Base-by-base conservation (phyloP, 2,797 vertebrate genomes). In the Lacerta agilis region DNA sequence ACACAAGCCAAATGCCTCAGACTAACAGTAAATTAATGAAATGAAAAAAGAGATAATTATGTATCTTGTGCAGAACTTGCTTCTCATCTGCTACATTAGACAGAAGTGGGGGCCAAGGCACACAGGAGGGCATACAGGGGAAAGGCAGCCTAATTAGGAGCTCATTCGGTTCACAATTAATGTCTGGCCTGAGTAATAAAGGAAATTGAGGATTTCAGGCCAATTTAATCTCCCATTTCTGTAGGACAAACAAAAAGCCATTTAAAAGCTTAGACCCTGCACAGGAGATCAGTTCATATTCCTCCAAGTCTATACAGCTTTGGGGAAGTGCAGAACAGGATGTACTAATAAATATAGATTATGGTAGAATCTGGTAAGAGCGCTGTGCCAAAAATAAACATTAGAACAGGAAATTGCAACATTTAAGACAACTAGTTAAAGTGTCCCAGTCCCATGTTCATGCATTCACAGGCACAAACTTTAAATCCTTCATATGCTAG, bases 141-240 rank as follows among this genome's bases (percentile, higher is more conserved):
- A 73, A 0, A 41, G 85, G 41, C 2, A 86, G 36, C 11, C 69
- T 71, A 83, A 29, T 43, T 83, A 66, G 89, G 93, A 64, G 55
- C 89, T 87, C 88, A 90, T 64, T 64, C 75, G 78, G 61, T 49
- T 85, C 67, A 79, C 87, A 91, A 58, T 89, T 81, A 88, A 67
- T 45, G 55, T 43, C 58, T 82, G 76, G 83, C 69, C 66, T 38
- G 2, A 87, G 83, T 75, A 91, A 90, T 72, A 78, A 79, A 89
- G n/a, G 67, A 90, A 8, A 29, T 61, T 36, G 87, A 94, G 88
- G 92, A 93, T 87, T 90, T 88, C 78, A 90, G 93, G 87, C 79
- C 87, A 91, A 15, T 87, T 86, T 88, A 86, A 90, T 90, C 82
- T 91, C 36, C 85, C 15, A 79, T 78, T 67, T 82, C 75, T 72